Evolutionary conservation across 2,888 invertebrate genomes (phyloP).

Genomic region (Caenorhabditis macrosperma): DNA sequence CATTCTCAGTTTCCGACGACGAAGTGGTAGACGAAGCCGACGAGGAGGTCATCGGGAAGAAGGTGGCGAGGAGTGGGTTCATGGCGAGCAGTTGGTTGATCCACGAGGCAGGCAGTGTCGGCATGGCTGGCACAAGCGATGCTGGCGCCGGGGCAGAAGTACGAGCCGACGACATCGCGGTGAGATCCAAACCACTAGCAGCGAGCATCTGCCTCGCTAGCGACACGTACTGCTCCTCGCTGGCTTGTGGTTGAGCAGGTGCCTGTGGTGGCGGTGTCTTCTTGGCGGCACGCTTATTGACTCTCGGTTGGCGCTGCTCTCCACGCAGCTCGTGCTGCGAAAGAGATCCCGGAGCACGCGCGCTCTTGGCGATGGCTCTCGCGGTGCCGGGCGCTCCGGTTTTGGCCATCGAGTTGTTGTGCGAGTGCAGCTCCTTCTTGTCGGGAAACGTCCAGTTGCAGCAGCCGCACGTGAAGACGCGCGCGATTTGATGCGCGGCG

Average conservation of each 20-base stretch:
- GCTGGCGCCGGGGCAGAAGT: background rate
- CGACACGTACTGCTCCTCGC: too few species aligned
- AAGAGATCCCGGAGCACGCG: constrained; percentile 63
- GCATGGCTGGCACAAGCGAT: background rate
- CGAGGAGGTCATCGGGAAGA: background rate
- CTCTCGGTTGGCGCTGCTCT: constrained; percentile 37
- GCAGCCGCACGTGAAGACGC: constrained; percentile 73
- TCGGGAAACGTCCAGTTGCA: constrained; percentile 75
- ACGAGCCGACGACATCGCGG: background rate
- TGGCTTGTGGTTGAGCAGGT: background rate
- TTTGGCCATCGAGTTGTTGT: constrained; percentile 66
- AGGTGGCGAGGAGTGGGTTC: background rate
- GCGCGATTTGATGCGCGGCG: constrained; percentile 47
- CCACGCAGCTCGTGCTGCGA: constrained; percentile 62
- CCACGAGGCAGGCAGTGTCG: constrained; percentile 12
- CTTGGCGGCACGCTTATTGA: constrained; percentile 22
- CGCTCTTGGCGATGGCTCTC: constrained; percentile 62
- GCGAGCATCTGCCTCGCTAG: too few species aligned
- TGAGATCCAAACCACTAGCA: too few species aligned
- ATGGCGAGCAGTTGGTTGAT: constrained; percentile 4
- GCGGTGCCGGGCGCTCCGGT: constrained; percentile 62
- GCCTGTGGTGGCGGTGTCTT: background rate
- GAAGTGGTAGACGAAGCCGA: constrained; percentile 16
- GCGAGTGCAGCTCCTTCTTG: constrained; percentile 69
- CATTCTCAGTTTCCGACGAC: constrained; percentile 33